Conservation (phyloP, 2,113 vertebrate genomes). For the Pterocles gutturalis region DNA sequence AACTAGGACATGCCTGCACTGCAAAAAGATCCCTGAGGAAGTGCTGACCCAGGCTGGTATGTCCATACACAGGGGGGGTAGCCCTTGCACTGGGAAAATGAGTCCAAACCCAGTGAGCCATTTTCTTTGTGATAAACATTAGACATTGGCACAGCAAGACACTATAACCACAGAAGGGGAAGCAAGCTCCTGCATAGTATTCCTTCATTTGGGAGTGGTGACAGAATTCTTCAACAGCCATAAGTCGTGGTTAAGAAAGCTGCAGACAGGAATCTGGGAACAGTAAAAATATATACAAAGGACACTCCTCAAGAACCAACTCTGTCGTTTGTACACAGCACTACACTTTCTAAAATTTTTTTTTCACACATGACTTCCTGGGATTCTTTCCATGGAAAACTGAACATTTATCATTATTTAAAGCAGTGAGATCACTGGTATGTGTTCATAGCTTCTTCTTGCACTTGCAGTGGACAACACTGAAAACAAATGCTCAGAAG, state of each 20-base stretch:
- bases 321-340: background rate
- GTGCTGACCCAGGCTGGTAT: background rate
- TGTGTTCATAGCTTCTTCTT: background rate
- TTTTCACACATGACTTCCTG: background rate
- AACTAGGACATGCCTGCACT: no score
- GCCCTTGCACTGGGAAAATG: background rate
- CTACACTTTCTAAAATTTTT: background rate
- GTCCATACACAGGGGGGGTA: fast-evolving
- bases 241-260: background rate
- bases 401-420: background rate
- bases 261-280: background rate
- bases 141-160: background rate
- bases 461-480: background rate
- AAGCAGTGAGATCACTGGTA: background rate
- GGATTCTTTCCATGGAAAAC: background rate
- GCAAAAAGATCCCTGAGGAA: background rate
- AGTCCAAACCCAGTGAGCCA: background rate
- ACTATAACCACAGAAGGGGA: background rate
- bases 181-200: background rate
- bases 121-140: background rate
- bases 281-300: background rate
- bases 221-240: background rate
- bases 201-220: background rate
- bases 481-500: background rate
- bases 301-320: background rate